Conservation (phyloP, 2,888 invertebrate species). For the Alviniconcha strummeri region DNA sequence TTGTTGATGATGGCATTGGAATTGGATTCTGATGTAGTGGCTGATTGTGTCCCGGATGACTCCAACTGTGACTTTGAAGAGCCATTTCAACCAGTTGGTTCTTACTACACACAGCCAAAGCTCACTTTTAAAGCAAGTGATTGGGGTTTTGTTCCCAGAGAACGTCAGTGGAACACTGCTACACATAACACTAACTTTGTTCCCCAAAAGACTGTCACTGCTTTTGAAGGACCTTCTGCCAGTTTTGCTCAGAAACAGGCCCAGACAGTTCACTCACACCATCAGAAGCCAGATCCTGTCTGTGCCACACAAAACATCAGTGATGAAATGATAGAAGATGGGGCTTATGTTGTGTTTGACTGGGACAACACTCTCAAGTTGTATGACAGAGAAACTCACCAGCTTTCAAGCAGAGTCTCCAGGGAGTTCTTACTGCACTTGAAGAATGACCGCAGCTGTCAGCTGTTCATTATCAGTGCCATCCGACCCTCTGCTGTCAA, state of each 20-base stretch:
- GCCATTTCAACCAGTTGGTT: neutral
- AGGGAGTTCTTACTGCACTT: constrained; percentile 36
- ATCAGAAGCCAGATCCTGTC: too few species aligned
- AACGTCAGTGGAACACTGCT: too few species aligned
- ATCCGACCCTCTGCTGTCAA: constrained; percentile 48
- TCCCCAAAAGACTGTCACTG: too few species aligned
- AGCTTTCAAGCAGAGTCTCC: constrained; percentile 40
- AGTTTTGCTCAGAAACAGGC: too few species aligned
- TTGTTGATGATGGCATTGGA: too few species aligned
- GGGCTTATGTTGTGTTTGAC: constrained; percentile 45
- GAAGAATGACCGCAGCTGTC: constrained; percentile 39
- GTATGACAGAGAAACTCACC: constrained; percentile 36
- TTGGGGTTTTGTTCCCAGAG: too few species aligned
- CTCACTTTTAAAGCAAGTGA: too few species aligned
- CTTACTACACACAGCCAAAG: too few species aligned
- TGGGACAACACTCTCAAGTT: constrained; percentile 54
- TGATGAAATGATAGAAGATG: constrained; percentile 23
- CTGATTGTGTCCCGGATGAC: neutral
- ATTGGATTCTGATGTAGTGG: neutral
- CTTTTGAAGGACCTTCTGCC: too few species aligned
- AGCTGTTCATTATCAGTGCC: constrained; percentile 51
- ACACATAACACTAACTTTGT: too few species aligned
- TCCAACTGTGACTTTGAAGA: neutral
- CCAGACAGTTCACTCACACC: too few species aligned
- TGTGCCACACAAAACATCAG: neutral